Evolutionary conservation across 2,888 invertebrate species (phyloP), one percentile per base, ranked within the genome.

Genomic region (Lymantria dispar): DNA sequence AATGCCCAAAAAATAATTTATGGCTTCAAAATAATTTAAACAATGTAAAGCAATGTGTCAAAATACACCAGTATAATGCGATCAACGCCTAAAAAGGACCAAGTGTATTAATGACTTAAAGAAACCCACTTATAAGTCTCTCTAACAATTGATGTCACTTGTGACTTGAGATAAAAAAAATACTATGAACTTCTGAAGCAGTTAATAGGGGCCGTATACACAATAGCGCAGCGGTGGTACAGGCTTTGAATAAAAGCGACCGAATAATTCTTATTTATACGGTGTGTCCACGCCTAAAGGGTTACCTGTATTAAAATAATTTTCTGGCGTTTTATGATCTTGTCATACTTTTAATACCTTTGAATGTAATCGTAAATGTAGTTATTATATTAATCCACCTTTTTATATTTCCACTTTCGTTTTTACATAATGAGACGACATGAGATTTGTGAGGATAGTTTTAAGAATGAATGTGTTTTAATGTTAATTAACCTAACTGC

Each of bases 101-200:
- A 69, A 69, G 65, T 66, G 70, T 72, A 72, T 68, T 76, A 78
- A 77, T 78, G 73, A 70, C 50, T 65, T 64, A 73, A 73, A 76
- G 70, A 68, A 74, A 74, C 74, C 73, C 75, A 80, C 77, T 78
- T 71, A 70, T 68, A 68, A 78, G 62, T 67, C 62, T 65, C 58
- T 52, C 45, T 50, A 67, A 83, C 82, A 85, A 85, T 76, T 72
- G 78, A 70, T 79, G 80, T 83, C 81, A 63, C 73, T 72, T 70
- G 58, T 59, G 65, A 74, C 69, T 71, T 64, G 64, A 50, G 65
- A 75, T 70, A 83, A 84, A 86, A 85, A 85, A 85, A 85, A 85
- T 56, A 71, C 80, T 85, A 90, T 89, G 86, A 88, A 90, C 90
- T 90, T 86, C 90, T 88, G 89, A 78, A 84, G 81, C 86, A 90